Evolutionary conservation across 2,888 invertebrate genomes (phyloP).

Genomic region (Latrodectus elegans): DNA sequence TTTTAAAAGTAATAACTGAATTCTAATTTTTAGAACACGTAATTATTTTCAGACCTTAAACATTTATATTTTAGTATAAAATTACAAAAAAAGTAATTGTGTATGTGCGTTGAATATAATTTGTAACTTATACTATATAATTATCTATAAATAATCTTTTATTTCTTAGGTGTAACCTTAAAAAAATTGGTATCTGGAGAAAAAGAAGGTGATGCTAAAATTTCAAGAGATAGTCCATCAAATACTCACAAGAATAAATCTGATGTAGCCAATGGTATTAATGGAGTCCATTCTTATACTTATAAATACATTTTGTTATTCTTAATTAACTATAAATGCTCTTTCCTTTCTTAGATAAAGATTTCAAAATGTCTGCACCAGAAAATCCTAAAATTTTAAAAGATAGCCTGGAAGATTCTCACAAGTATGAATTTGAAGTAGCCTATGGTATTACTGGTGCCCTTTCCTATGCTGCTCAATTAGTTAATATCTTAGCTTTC

Average conservation of each 20-base stretch:
- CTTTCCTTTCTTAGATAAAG: neutral
- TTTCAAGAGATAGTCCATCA: conserved; percentile 4
- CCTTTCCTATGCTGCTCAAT: conserved; percentile 89
- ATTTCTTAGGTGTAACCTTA: neutral
- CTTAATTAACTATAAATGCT: too few species aligned
- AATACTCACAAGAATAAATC: neutral
- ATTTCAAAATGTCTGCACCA: neutral
- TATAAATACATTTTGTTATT: too few species aligned
- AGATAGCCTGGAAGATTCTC: conserved; percentile 36
- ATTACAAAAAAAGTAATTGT: too few species aligned
- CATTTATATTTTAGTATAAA: too few species aligned
- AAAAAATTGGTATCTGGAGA: neutral
- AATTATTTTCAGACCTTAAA: too few species aligned
- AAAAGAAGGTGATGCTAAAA: neutral
- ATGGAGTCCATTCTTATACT: conserved; percentile 88
- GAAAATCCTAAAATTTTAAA: neutral
- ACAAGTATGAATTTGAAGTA: conserved; percentile 78
- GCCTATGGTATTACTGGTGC: conserved; percentile 86
- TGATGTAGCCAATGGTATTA: conserved; percentile 81
- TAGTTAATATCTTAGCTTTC: conserved; percentile 87
- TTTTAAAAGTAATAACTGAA: too few species aligned
- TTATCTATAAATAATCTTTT: neutral
- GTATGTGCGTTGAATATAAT: too few species aligned
- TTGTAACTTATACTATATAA: too few species aligned
- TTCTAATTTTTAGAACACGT: too few species aligned